A percentile compares a stretch with the other conserved stretches of the same genome.
Evolutionary conservation across 1,140 invertebrate genomes (phyloP).

Genomic region (Bombus pyrosoma): DNA sequence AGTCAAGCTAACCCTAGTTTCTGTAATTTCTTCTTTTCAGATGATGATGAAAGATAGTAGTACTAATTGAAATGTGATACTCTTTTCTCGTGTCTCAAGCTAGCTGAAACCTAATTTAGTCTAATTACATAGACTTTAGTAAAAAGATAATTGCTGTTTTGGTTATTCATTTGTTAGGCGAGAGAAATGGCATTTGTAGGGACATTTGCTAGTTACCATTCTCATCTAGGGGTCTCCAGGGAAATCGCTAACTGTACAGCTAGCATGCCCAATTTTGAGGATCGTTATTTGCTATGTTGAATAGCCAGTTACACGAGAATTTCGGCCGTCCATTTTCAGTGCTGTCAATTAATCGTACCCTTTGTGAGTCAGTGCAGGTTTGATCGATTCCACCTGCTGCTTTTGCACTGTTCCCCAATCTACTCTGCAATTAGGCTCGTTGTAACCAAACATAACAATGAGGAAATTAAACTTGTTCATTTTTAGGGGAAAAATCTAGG

Average conservation of each 20-base stretch:
- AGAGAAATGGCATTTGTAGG: background rate
- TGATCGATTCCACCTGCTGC: background rate
- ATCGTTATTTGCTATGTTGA: background rate
- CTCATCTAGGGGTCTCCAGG: background rate
- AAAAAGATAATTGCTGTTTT: too few species aligned
- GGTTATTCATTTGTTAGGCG: background rate
- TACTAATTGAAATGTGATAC: too few species aligned
- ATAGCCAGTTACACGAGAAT: background rate
- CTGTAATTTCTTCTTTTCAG: too few species aligned
- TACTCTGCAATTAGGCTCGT: background rate
- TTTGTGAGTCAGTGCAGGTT: background rate
- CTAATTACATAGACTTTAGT: too few species aligned
- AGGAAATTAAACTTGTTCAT: background rate
- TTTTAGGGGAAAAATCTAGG: background rate
- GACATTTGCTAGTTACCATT: background rate
- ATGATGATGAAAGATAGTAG: rapidly evolving
- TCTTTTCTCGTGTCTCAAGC: too few species aligned
- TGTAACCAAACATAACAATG: background rate
- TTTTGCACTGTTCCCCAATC: background rate
- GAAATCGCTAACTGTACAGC: background rate
- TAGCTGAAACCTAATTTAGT: too few species aligned
- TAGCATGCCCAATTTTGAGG: background rate
- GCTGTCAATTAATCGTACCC: background rate
- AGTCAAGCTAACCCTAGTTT: too few species aligned
- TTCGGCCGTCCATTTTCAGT: background rate